A percentile compares a stretch with the other conserved stretches of the same genome.
Evolutionary conservation across 64 coral and sea anemone species (phyloP).

Genomic region (Platygyra sinensis): DNA sequence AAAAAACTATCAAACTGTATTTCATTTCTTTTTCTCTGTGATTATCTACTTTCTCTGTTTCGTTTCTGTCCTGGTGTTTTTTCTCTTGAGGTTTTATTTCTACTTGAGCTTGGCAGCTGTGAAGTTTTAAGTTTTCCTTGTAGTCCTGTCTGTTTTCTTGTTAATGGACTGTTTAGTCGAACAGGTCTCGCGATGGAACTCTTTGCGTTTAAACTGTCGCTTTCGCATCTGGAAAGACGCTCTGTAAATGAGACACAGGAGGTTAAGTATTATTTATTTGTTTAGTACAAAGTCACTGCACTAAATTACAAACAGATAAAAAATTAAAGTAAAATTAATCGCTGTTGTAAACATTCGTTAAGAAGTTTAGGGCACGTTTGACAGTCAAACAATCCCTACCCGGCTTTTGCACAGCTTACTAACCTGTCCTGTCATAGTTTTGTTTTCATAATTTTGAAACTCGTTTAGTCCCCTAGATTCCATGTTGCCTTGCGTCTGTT

Average conservation of each 20-base stretch:
- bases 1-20: not conserved
- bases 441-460: no score
- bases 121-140: not conserved
- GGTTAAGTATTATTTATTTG: no score
- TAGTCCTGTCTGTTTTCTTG: constrained; percentile 14
- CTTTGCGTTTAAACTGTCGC: constrained; percentile 32
- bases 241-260: not conserved
- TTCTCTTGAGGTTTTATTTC: constrained; percentile 20
- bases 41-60: constrained; percentile 36
- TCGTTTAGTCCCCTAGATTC: no score
- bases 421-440: no score
- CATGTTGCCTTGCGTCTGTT: no score
- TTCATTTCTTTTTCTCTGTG: not conserved
- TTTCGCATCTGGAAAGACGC: constrained; percentile 69
- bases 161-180: constrained; percentile 18
- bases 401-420: no score
- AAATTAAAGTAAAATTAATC: no score
- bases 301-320: no score
- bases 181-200: not conserved
- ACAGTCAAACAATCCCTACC: no score
- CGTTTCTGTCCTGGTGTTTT: constrained; percentile 26
- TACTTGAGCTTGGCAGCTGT: not conserved
- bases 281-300: no score
- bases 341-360: no score
- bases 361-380: no score